phyloP scores from a whole-genome alignment of 2,797 vertebrate species.

The Lacerta agilis region DNA sequence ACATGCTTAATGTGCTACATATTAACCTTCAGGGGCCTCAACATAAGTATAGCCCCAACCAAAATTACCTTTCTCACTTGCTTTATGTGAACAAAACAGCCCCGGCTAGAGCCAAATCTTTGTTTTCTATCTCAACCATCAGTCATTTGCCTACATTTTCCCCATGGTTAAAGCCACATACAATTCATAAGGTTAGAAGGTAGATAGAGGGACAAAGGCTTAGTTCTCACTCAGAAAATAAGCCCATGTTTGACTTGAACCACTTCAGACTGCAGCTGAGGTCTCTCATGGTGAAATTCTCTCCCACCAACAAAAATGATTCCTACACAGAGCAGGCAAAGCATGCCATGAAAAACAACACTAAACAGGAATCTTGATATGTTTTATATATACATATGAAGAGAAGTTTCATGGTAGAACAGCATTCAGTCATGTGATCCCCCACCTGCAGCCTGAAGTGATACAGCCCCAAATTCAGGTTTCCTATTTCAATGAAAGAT shows the following conservation, averaged over 20 bases:
- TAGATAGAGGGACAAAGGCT: background rate
- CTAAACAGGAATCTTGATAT: background rate
- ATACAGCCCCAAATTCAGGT: background rate
- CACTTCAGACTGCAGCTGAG: background rate
- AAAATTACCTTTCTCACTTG: slow-evolving; percentile 40
- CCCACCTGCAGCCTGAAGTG: background rate
- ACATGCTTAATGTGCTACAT: slow-evolving; percentile 62
- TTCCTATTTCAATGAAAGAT: background rate
- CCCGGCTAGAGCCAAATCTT: slow-evolving; percentile 5
- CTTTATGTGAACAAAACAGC: slow-evolving; percentile 15
- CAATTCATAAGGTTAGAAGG: background rate
- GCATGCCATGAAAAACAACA: background rate
- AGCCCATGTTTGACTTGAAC: background rate
- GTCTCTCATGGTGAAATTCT: background rate
- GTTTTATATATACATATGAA: background rate
- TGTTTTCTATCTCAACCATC: slow-evolving; percentile 16
- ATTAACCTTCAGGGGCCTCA: slow-evolving; percentile 64
- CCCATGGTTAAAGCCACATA: background rate
- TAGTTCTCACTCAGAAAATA: background rate
- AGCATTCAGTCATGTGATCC: background rate
- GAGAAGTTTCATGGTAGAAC: background rate
- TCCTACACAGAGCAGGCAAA: background rate
- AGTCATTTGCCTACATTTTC: slow-evolving; percentile 12
- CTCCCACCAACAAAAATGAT: background rate
- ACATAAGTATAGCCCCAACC: slow-evolving; percentile 40